Evolutionary conservation across 2,113 vertebrate genomes (phyloP).

Genomic region (Corythornis cristatus): DNA sequence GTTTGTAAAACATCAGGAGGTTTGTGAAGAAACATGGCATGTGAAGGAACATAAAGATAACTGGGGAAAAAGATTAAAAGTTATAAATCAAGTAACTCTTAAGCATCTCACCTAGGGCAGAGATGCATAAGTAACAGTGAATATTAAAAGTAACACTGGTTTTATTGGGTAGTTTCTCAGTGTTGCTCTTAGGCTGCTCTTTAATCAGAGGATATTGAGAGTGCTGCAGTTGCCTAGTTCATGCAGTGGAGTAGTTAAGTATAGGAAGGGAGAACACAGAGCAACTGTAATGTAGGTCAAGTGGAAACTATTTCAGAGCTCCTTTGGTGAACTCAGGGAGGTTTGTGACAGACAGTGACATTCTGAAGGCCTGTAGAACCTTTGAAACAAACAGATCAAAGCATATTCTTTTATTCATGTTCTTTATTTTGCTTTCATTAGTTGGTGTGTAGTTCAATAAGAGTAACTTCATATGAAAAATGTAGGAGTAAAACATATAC

Average conservation of each 20-base stretch:
- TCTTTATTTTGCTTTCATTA: not conserved
- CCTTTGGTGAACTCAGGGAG: not conserved
- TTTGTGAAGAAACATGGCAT: not conserved
- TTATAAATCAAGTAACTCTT: not conserved
- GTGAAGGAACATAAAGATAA: not conserved
- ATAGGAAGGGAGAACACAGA: not conserved
- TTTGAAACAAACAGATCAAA: conserved; percentile 7
- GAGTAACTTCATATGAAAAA: not conserved
- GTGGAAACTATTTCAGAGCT: conserved; percentile 4
- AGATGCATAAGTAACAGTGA: not conserved
- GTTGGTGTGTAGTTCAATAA: not conserved
- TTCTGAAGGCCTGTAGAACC: not conserved
- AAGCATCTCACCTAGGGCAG: not conserved
- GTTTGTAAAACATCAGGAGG: not conserved
- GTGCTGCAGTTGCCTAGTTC: not conserved
- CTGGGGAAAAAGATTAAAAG: not conserved
- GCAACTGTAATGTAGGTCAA: conserved; percentile 8
- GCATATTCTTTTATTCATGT: not conserved
- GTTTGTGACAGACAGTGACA: not conserved
- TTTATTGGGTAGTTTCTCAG: not conserved
- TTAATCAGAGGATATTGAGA: not conserved
- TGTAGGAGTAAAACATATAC: not conserved
- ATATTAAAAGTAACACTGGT: not conserved
- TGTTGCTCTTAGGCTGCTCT: not conserved
- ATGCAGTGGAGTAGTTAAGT: not conserved